These are phyloP conservation scores for Dugesia japonica DNA, from an alignment of 2,888 invertebrate genomes.

Conservation along the genomic window DNA sequence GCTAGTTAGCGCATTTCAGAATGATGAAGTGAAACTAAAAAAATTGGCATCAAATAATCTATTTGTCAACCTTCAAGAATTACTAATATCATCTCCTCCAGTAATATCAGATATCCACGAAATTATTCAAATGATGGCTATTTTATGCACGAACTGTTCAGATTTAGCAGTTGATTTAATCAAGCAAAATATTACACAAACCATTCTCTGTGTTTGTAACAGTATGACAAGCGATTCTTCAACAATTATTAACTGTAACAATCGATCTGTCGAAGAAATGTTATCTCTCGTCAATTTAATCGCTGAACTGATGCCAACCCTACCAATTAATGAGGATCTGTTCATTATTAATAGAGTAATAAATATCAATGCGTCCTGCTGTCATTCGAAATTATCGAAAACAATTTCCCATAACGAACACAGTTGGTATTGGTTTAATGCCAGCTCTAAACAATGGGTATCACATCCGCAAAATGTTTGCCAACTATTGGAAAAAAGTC, in stretches of 20 bases:
- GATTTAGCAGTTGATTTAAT: conserved; percentile 75
- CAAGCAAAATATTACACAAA: conserved; percentile 53
- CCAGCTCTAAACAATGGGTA: conserved; percentile 2
- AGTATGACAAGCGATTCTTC: neutral
- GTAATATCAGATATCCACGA: conserved; percentile 48
- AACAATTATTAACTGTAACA: neutral
- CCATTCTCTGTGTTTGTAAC: conserved; percentile 5
- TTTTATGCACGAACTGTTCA: conserved; percentile 85
- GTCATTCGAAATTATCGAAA: neutral
- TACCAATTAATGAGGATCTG: neutral
- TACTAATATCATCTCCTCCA: conserved; percentile 43
- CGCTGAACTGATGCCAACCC: neutral
- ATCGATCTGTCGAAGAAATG: neutral
- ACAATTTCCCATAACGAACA: neutral
- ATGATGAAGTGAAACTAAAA: conserved; percentile 70
- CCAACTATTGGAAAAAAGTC: conserved; percentile 9
- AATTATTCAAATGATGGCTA: conserved; percentile 80
- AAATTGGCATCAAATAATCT: conserved; percentile 77
- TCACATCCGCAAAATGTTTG: conserved; percentile 10
- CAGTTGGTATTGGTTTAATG: conserved; percentile 16
- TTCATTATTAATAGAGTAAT: neutral
- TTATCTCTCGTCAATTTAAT: neutral
- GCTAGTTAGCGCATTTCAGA: conserved; percentile 83
- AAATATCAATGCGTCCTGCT: neutral
- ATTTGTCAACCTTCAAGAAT: conserved; percentile 75